These are phyloP conservation scores for Spodoptera exigua DNA, from an alignment of 2,888 invertebrate species.

Conservation along the genomic window DNA sequence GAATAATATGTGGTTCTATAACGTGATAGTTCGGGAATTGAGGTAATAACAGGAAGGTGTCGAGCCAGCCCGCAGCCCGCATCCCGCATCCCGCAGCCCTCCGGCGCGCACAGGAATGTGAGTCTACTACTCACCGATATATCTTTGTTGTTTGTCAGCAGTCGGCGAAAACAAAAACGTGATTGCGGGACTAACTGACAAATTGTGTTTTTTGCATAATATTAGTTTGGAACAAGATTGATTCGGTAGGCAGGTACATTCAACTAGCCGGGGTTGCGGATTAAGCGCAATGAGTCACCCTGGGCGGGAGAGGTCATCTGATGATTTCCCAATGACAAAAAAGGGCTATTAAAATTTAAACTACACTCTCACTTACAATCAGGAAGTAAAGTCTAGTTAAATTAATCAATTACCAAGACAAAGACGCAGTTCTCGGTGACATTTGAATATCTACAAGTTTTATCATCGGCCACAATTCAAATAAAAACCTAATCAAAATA, in stretches of 20 bases:
- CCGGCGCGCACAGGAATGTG: neutral
- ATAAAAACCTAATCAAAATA: conserved; percentile 15
- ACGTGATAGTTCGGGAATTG: conserved; percentile 52
- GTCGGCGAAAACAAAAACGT: neutral
- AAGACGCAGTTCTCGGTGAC: neutral
- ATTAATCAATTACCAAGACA: neutral
- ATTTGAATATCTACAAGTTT: conserved; percentile 8
- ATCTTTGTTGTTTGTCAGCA: conserved; percentile 32
- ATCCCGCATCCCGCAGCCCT: too few relatives aligned
- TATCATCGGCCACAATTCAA: conserved; percentile 1
- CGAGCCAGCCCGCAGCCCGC: neutral
- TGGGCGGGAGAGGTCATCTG: too few relatives aligned
- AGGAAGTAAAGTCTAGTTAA: neutral
- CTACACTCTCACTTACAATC: too few relatives aligned
- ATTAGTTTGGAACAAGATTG: too few relatives aligned
- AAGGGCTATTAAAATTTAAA: too few relatives aligned
- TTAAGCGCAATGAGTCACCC: too few relatives aligned
- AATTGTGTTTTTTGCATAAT: too few relatives aligned
- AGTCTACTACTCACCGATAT: neutral
- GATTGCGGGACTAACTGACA: too few relatives aligned
- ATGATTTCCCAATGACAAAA: too few relatives aligned
- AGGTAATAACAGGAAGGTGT: conserved; percentile 39
- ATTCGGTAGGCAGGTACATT: too few relatives aligned
- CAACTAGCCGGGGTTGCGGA: too few relatives aligned
- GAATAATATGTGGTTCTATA: conserved; percentile 34